A percentile compares a stretch with the other conserved stretches of the same genome.
phyloP scores from a whole-genome alignment of 1,140 invertebrate species.

The Ephestia elutella region DNA sequence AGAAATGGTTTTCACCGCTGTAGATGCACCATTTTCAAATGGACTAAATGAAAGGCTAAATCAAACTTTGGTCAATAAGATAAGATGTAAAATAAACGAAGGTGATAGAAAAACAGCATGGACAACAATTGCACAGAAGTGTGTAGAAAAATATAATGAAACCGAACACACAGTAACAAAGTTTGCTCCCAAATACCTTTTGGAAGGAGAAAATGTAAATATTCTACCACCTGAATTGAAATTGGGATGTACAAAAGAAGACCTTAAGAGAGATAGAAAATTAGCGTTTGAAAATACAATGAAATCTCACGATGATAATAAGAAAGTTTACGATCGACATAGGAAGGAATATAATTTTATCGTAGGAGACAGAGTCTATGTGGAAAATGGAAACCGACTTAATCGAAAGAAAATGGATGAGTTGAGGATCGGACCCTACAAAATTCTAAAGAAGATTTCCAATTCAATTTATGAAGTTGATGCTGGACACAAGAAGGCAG shows the following conservation, averaged over 20 bases:
- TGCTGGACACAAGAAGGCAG: slow-evolving; percentile 28
- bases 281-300: too few relatives aligned
- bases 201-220: slow-evolving; percentile 23
- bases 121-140: slow-evolving; percentile 25
- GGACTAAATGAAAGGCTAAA: too few relatives aligned
- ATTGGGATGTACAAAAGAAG: too few relatives aligned
- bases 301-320: too few relatives aligned
- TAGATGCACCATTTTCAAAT: too few relatives aligned
- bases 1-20: slow-evolving; percentile 24
- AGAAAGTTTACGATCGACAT: not conserved
- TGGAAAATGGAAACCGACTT: slow-evolving; percentile 23
- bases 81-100: slow-evolving; percentile 26
- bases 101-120: slow-evolving; percentile 16
- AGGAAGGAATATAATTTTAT: slow-evolving; percentile 16
- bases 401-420: slow-evolving; percentile 30
- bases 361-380: slow-evolving; percentile 21
- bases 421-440: slow-evolving; percentile 15
- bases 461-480: slow-evolving; percentile 31
- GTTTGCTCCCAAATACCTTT: slow-evolving; percentile 33
- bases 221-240: too few relatives aligned
- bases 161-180: slow-evolving; percentile 45
- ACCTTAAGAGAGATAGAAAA: too few relatives aligned
- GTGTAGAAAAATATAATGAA: slow-evolving; percentile 32
- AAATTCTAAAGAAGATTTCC: slow-evolving; percentile 28
- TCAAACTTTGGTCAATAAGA: slow-evolving; percentile 22